A percentile compares a stretch with the other conserved stretches of the same genome.
These are phyloP conservation scores for Tauraco hartlaubi DNA, from an alignment of 2,797 vertebrate genomes.

Conservation along the genomic window DNA sequence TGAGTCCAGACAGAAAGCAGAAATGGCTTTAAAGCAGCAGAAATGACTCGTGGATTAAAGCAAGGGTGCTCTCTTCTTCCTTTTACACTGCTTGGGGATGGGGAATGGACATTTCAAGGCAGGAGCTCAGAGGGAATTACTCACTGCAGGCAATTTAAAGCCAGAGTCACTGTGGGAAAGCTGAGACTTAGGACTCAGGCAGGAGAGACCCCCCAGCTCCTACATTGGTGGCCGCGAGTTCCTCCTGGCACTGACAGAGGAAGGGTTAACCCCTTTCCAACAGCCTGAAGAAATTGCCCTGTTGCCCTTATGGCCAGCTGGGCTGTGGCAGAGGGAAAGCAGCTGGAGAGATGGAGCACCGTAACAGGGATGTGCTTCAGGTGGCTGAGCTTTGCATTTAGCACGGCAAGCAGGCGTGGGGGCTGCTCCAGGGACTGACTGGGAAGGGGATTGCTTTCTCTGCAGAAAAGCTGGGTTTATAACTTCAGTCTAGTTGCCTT, in stretches of 20 bases:
- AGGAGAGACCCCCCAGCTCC: background rate
- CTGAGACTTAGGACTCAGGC: background rate
- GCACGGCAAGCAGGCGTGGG: background rate
- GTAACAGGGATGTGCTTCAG: background rate
- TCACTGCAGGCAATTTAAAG: background rate
- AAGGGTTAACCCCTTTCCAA: background rate
- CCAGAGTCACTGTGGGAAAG: background rate
- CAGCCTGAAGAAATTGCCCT: background rate
- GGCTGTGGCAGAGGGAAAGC: background rate
- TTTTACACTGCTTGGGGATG: background rate
- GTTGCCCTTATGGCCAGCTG: background rate
- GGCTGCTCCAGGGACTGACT: background rate
- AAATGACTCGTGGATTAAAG: background rate
- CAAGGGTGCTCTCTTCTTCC: background rate
- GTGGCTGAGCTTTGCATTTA: background rate
- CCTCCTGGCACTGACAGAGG: background rate
- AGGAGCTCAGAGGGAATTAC: background rate
- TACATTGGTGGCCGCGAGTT: background rate
- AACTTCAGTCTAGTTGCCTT: background rate
- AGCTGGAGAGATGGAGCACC: background rate
- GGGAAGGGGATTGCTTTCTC: background rate
- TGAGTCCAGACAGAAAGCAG: slow-evolving; percentile 1
- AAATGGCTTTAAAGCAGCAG: background rate
- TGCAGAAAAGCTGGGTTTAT: background rate
- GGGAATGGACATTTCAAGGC: background rate